Percentiles rank a stretch among this genome's conserved stretches.
Evolutionary conservation across 2,797 vertebrate species (phyloP).

Genomic region (Glyptemys insculpta): DNA sequence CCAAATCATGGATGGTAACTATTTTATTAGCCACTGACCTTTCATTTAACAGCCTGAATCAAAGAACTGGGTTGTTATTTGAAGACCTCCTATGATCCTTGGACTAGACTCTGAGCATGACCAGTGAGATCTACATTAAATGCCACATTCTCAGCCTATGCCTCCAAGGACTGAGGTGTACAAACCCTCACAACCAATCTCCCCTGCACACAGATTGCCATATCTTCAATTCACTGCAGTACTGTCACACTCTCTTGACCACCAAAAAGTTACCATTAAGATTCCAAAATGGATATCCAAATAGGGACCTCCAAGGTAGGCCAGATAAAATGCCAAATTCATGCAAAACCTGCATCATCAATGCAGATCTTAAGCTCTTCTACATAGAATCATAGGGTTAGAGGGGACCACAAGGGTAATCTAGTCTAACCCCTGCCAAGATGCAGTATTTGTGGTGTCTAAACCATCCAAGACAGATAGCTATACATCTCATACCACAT

Average conservation of each 20-base stretch:
- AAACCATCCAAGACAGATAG: background rate
- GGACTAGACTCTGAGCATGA: background rate
- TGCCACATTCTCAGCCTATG: background rate
- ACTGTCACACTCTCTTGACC: background rate
- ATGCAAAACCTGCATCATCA: background rate
- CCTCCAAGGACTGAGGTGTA: accelerated
- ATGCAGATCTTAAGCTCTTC: background rate
- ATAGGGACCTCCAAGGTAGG: background rate
- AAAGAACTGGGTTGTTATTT: background rate
- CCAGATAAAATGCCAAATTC: background rate
- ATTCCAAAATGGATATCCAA: background rate
- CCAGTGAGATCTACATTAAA: background rate
- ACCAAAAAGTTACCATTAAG: background rate
- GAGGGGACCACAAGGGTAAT: background rate
- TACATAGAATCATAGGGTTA: background rate
- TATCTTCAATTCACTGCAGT: background rate
- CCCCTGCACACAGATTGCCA: background rate
- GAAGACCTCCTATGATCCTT: background rate
- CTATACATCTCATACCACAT: background rate
- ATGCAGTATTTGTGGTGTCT: background rate
- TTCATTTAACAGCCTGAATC: background rate
- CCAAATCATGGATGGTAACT: background rate
- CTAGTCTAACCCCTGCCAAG: background rate
- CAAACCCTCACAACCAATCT: background rate
- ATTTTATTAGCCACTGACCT: background rate